phyloP scores from a whole-genome alignment of 2,888 invertebrate species.

The Colostygia pectinataria region DNA sequence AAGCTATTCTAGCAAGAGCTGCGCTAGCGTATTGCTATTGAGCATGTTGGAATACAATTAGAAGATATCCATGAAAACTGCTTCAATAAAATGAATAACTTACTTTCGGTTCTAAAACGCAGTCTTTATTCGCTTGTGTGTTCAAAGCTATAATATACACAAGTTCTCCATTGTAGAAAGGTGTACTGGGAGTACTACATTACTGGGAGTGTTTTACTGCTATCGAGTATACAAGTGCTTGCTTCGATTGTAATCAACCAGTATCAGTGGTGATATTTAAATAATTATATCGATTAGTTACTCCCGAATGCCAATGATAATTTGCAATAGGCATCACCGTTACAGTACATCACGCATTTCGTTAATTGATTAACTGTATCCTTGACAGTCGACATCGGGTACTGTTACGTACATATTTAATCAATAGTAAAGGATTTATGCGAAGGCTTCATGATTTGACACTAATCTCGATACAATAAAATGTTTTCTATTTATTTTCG shows the following conservation, averaged over 20 bases:
- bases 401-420: slow-evolving; percentile 52
- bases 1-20: background rate
- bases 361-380: slow-evolving; percentile 63
- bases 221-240: background rate
- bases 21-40: slow-evolving; percentile 3
- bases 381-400: slow-evolving; percentile 42
- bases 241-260: slow-evolving; percentile 2
- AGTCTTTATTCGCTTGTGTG: slow-evolving; percentile 5
- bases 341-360: slow-evolving; percentile 53
- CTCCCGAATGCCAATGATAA: slow-evolving; percentile 16
- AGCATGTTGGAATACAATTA: slow-evolving; percentile 5
- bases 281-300: slow-evolving; percentile 1
- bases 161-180: slow-evolving; percentile 15
- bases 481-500: slow-evolving; percentile 38
- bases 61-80: slow-evolving; percentile 4
- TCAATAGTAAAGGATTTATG: slow-evolving; percentile 54
- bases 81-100: slow-evolving; percentile 15
- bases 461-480: slow-evolving; percentile 43
- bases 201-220: slow-evolving; percentile 9
- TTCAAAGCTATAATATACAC: slow-evolving; percentile 2
- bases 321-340: slow-evolving; percentile 39
- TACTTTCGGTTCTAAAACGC: slow-evolving; percentile 5
- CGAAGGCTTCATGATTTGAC: slow-evolving; percentile 45
- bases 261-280: slow-evolving; percentile 2
- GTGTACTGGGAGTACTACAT: slow-evolving; percentile 2